These are phyloP conservation scores for Tragelaphus scriptus DNA, from an alignment of 2,113 vertebrate genomes.

Conservation along the genomic window DNA sequence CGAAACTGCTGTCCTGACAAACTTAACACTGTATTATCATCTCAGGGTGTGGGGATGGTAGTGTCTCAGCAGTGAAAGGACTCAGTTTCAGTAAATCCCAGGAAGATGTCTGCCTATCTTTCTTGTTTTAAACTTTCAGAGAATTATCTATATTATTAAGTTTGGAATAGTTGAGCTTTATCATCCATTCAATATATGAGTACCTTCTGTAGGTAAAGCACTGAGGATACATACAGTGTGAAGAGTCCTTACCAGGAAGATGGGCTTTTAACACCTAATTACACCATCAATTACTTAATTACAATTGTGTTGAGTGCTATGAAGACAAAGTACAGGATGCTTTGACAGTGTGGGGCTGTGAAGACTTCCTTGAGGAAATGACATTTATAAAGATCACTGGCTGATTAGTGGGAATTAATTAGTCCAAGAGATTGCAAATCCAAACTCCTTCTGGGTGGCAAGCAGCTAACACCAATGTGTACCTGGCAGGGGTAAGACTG, in stretches of 20 bases:
- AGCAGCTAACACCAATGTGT: background rate
- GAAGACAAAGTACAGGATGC: background rate
- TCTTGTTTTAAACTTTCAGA: background rate
- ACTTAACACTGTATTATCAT: background rate
- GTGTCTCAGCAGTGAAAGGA: background rate
- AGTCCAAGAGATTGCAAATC: background rate
- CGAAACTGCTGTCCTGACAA: background rate
- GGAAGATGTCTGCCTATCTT: background rate
- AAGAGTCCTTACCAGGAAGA: background rate
- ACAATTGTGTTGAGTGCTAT: background rate
- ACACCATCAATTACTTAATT: background rate
- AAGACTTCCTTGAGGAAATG: conserved; percentile 4
- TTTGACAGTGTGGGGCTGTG: background rate
- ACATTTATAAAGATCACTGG: background rate
- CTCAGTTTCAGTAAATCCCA: background rate
- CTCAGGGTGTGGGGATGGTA: too few species aligned
- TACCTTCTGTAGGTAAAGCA: background rate
- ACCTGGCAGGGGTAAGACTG: background rate
- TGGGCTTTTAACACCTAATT: background rate
- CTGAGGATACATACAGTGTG: background rate
- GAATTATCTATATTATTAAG: background rate
- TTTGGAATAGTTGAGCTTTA: background rate
- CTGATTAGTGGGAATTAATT: conserved; percentile 10
- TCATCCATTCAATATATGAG: background rate
- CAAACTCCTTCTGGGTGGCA: background rate